Conservation (phyloP, 2,797 vertebrate genomes). For the Amazona finschi region DNA sequence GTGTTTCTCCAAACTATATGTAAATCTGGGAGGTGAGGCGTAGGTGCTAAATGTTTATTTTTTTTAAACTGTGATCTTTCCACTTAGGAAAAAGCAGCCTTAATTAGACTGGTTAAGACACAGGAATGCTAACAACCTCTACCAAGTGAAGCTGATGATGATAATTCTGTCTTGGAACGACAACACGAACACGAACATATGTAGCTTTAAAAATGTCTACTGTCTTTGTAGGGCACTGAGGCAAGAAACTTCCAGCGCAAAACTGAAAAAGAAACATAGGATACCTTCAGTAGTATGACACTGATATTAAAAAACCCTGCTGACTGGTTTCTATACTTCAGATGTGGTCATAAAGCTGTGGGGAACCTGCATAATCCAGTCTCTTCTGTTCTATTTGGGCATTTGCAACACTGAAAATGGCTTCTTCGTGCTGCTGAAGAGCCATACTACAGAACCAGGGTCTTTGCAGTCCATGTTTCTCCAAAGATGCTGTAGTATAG, state of each 20-base stretch:
- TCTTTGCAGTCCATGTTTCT: not conserved
- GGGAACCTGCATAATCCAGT: not conserved
- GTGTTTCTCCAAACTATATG: not conserved
- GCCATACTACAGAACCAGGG: not conserved
- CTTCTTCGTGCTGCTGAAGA: not conserved
- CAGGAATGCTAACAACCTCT: constrained; percentile 21
- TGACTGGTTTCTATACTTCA: not conserved
- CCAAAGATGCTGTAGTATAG: not conserved
- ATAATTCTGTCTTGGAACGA: not conserved
- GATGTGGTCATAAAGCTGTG: not conserved
- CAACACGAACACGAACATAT: not conserved
- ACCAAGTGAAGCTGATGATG: not conserved
- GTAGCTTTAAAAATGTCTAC: not conserved
- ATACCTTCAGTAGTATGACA: not conserved
- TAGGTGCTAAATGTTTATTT: not conserved
- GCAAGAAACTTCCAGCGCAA: not conserved
- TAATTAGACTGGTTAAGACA: constrained; percentile 33
- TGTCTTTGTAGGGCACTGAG: not conserved
- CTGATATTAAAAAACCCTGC: not conserved
- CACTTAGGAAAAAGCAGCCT: not conserved
- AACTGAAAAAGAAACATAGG: not conserved
- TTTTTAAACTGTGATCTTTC: not conserved
- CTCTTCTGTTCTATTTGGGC: not conserved
- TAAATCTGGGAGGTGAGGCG: not conserved
- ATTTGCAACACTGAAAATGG: not conserved